Base-by-base conservation (phyloP, 2,797 vertebrate species). In the Molossus molossus region DNA sequence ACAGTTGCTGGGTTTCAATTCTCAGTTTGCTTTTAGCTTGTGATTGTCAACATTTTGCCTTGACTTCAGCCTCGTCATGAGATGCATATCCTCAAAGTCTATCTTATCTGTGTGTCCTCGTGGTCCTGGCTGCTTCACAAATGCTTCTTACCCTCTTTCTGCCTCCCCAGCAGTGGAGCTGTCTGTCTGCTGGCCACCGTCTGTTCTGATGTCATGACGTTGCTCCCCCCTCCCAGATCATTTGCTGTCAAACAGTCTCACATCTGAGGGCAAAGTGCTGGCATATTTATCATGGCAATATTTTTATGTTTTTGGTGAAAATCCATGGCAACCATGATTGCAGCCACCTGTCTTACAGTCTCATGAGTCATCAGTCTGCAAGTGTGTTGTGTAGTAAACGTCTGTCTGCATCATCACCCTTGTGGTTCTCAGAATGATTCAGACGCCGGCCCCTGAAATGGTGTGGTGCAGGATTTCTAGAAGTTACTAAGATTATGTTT, bases 381-480 rank as follows among this genome's bases (percentile, higher is more conserved):
- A 27, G 67, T 45, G 67, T 58, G 85, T 84, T 17, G 18, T 33
- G 40, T 18, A 45, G 9, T 27, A 17, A 90, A 12, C 21, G 5
- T 55, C 57, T 27, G 23, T 62, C 27, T 45, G 48, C 9, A 2
- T 72, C 6, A 0, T 83, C 73, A 57, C 62, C 50, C 12, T 90
- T 83, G 55, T 83, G 93, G 70, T 95, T 94, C 95, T 76, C 50
- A 73, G 60, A 95, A 77, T 93, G 95, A 95, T 15, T 93, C 65
- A 82, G 69, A 37, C 20, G 20, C 86, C 57, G 37, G 17, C 0
- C 0, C 69, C 69, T 92, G 87, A 89, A 58, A 58, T 69, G 84
- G 17, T 50, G 12, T 9, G 40, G 37, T 27, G 3, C 1, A 13
- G 69, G 73, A 37, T 90, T 64, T 69, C 21, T 45, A 69, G 70